Base-by-base conservation (phyloP, 2,888 invertebrate species). In the Digitonthophagus gazella region DNA sequence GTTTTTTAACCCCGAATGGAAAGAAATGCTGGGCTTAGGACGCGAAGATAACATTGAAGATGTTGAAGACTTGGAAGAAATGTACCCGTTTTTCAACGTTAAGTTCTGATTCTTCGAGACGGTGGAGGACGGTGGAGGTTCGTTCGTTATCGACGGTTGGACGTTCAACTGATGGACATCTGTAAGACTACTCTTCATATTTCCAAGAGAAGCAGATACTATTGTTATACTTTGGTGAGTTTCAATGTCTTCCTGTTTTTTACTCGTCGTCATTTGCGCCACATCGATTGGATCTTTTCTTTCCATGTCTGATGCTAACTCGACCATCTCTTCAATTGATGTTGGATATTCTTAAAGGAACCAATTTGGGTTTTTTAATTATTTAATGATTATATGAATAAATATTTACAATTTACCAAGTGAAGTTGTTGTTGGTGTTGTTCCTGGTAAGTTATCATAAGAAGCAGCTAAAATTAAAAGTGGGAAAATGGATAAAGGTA, bases 71-170 rank as follows among this genome's bases (percentile, higher is more conserved):
- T n/a, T n/a, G n/a, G 69, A 19, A 68, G 67, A 56, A 16, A 70
- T 71, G 66, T 74, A 74, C 74, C 73, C 69, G 54, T 69, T 69
- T 55, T 64, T 18, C n/a, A n/a, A n/a, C n/a, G n/a, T n/a, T n/a
- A n/a, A n/a, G n/a, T n/a, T n/a, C n/a, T 15, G 22, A 64, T 2
- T 44, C 44, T 44, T 8, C 6, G 44, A 57, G 2, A 15, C 57
- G 15, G 57, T n/a, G n/a, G 28, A 44, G 3, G 1, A 44, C 11
- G 28, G 6, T 2, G 28, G 28, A 11, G 28, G n/a, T n/a, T n/a
- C n/a, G n/a, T n/a, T 11, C 28, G 3, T 44, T 3, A 2, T 6
- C 8, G 28, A 44, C 28, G 28, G 28, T 44, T 44, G 2, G 6
- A 11, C 8, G 3, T 11, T 44, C 28, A 44, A 44, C 6, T 44